These are phyloP conservation scores for Cryptus viduatorius DNA, from an alignment of 2,888 invertebrate genomes.

Conservation along the genomic window DNA sequence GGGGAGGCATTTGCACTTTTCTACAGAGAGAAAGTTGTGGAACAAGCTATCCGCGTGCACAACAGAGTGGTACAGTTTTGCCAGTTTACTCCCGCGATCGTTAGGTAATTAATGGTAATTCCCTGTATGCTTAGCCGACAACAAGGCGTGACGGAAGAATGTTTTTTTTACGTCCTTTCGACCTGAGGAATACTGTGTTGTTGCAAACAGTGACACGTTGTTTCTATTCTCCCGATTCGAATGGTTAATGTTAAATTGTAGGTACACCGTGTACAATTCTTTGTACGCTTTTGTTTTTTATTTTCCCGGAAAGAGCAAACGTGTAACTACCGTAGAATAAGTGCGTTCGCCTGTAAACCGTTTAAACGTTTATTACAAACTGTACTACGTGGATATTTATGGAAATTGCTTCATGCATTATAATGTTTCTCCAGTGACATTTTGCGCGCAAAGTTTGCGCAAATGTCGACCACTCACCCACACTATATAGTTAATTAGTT, in stretches of 20 bases:
- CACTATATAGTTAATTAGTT: too few relatives aligned
- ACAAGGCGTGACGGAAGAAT: slow-evolving; percentile 61
- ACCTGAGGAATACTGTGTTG: slow-evolving; percentile 2
- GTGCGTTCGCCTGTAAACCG: not conserved
- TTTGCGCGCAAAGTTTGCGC: not conserved
- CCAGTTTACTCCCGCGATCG: slow-evolving; percentile 57
- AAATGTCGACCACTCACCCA: not conserved
- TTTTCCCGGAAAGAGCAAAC: not conserved
- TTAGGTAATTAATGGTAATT: slow-evolving; percentile 66
- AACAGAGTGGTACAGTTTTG: slow-evolving; percentile 58
- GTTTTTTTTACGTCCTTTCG: slow-evolving; percentile 12
- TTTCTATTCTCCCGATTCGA: slow-evolving; percentile 13
- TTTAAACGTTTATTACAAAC: slow-evolving; percentile 5
- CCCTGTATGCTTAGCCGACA: slow-evolving; percentile 49
- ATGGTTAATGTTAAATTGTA: slow-evolving; percentile 11
- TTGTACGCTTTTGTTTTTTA: not conserved
- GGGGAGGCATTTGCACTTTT: slow-evolving; percentile 57
- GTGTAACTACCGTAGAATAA: not conserved
- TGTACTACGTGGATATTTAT: not conserved
- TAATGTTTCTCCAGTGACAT: not conserved
- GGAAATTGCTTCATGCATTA: not conserved
- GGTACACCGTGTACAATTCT: not conserved
- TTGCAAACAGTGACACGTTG: slow-evolving; percentile 25
- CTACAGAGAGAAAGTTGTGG: slow-evolving; percentile 62
- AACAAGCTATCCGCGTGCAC: slow-evolving; percentile 55